Evolutionary conservation across 2,797 vertebrate species (phyloP).

Genomic region (Protonibea diacanthus): DNA sequence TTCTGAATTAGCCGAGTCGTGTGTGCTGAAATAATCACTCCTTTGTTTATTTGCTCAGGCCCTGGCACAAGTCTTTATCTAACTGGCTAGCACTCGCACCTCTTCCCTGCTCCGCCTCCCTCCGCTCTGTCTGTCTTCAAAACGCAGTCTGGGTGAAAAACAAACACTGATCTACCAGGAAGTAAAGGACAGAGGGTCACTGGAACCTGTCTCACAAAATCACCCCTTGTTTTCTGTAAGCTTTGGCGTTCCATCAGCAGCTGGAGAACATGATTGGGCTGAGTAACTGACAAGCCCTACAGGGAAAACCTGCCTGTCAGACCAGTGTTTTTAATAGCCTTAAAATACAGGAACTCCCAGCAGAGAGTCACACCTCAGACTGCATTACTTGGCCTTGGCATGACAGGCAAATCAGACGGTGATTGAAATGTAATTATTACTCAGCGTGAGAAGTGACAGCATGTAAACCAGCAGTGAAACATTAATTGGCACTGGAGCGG

Average conservation of each 20-base stretch:
- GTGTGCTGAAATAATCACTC: conserved; percentile 80
- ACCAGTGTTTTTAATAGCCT: conserved; percentile 58
- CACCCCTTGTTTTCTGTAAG: conserved; percentile 53
- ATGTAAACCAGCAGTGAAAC: conserved; percentile 47
- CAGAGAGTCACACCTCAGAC: conserved; percentile 42
- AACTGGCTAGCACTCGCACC: conserved; percentile 35
- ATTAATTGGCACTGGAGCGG: conserved; percentile 38
- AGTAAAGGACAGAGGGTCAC: conserved; percentile 58
- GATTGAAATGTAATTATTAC: conserved; percentile 69
- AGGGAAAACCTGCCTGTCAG: conserved; percentile 67
- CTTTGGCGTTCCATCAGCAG: conserved; percentile 52
- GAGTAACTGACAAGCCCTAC: conserved; percentile 49
- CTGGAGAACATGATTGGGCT: conserved; percentile 53
- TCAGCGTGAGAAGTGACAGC: conserved; percentile 47
- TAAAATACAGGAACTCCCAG: conserved; percentile 47
- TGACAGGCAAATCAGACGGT: conserved; percentile 62
- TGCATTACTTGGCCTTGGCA: conserved; percentile 53
- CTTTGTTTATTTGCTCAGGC: conserved; percentile 83
- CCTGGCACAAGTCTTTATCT: conserved; percentile 77
- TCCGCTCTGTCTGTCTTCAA: conserved; percentile 22
- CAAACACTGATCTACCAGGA: conserved; percentile 63
- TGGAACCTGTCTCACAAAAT: conserved; percentile 63
- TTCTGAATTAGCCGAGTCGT: conserved; percentile 76
- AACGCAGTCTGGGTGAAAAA: conserved; percentile 51
- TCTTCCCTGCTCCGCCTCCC: conserved; percentile 27